Evolutionary conservation across 2,888 invertebrate species (phyloP).

Genomic region (Lamellibrachia satsuma): DNA sequence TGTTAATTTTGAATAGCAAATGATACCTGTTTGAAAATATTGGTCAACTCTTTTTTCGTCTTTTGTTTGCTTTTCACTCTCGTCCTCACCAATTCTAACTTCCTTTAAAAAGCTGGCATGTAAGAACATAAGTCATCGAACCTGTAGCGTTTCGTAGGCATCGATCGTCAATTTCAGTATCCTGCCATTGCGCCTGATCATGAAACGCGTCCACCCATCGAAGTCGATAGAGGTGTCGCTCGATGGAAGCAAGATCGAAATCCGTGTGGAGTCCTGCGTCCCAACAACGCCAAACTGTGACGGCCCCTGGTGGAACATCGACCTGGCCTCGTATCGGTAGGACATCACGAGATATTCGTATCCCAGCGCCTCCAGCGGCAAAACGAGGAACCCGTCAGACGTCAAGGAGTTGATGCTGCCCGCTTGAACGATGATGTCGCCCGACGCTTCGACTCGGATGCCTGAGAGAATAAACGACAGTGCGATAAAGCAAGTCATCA

Average conservation of each 20-base stretch:
- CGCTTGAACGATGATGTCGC: constrained; percentile 29
- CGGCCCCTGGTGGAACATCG: constrained; percentile 24
- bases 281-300: constrained; percentile 25
- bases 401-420: constrained; percentile 31
- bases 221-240: not conserved
- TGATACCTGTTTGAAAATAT: not conserved
- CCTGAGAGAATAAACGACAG: constrained; percentile 21
- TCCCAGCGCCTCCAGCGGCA: constrained; percentile 29
- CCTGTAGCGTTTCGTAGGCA: constrained; percentile 26
- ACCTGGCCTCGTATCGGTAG: constrained; percentile 26
- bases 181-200: not conserved
- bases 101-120: too few species aligned
- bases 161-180: not conserved
- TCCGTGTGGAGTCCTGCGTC: not conserved
- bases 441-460: constrained; percentile 26
- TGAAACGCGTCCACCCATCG: not conserved
- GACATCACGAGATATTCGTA: constrained; percentile 32
- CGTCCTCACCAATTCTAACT: too few species aligned
- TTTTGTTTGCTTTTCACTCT: too few species aligned
- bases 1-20: not conserved
- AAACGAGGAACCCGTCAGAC: constrained; percentile 32
- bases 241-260: not conserved
- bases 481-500: not conserved
- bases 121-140: not conserved
- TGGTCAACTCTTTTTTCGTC: not conserved